Conservation (phyloP, 2,797 vertebrate species). For the Microctenopoma steveboyesi region DNA sequence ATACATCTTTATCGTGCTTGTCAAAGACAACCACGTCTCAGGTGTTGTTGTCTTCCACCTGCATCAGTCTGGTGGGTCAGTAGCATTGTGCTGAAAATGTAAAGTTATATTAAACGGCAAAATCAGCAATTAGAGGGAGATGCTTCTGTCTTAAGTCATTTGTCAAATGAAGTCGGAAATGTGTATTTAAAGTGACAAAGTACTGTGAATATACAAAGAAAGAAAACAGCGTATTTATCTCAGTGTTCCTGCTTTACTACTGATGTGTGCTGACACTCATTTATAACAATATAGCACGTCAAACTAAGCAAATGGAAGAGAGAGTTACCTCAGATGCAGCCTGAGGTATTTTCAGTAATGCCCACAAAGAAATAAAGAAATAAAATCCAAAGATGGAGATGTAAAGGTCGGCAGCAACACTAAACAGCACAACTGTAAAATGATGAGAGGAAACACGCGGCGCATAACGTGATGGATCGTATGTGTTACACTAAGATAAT, state of each 20-base stretch:
- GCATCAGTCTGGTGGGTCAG: not conserved
- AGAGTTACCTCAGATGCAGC: not conserved
- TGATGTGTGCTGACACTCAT: not conserved
- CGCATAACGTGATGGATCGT: constrained; percentile 21
- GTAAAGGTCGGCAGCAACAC: not conserved
- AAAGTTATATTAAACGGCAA: no score
- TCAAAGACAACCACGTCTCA: not conserved
- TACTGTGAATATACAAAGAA: no score
- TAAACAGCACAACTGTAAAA: not conserved
- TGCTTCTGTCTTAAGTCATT: no score
- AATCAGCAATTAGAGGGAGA: no score
- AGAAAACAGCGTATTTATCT: not conserved
- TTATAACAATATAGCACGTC: not conserved
- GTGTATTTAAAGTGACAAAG: no score
- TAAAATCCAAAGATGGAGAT: not conserved
- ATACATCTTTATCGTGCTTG: constrained; percentile 1
- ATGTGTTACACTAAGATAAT: constrained; percentile 25
- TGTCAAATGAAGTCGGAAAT: not conserved
- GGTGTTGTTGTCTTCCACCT: not conserved
- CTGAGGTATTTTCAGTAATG: no score
- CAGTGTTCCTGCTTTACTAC: not conserved
- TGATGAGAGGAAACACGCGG: not conserved
- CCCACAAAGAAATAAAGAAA: not conserved
- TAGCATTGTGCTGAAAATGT: not conserved
- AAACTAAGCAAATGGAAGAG: not conserved